Evolutionary conservation across 2,113 vertebrate genomes (phyloP), one percentile per base, ranked within the genome.

Genomic region (Leptocoma aspasia): DNA sequence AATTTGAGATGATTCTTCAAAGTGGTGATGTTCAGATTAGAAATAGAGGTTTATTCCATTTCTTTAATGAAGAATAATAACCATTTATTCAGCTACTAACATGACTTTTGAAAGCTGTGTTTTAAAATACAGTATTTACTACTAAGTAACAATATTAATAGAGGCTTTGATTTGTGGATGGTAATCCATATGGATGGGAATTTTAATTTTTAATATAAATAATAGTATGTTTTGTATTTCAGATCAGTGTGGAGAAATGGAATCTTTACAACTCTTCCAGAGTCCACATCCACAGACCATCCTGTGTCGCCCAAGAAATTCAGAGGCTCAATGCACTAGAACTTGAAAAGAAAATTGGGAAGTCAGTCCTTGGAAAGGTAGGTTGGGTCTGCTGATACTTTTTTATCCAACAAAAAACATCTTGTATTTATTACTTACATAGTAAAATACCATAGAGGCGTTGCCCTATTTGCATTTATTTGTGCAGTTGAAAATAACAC

Each of bases 291-390:
- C 99, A 99, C 75, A 98, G 99, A 64, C 96, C 99, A 0, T 99
- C 99, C 1, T 99, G 98, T 5, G 99, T 99, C 57, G 98, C 99
- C 41, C 98, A 99, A 20, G 99, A 99, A 97, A 97, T 99, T 94
- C 98, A 99, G 91, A 98, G 99, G 92, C 98, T 99, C 57, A 98
- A 98, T 50, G 75, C 97, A 13, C 97, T 99, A 72, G 91, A 99
- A 95, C 97, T 99, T 65, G 98, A 99, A 88, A 99, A 98, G 97
- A 99, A 99, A 97, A 99, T 99, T 4, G 99, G 99, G 20, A 99
- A 99, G 95, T 99, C 99, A 10, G 79, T 99, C 89, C 98, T 99
- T 73, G 99, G 99, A 56, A 99, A 99, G 99, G 99, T 99, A 95
- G 44, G 15, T 65, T 49, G 49, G 17, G 9, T 68, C 41, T 92